phyloP scores from a whole-genome alignment of 2,888 invertebrate species.

The Eueremaeus valkanovi region DNA sequence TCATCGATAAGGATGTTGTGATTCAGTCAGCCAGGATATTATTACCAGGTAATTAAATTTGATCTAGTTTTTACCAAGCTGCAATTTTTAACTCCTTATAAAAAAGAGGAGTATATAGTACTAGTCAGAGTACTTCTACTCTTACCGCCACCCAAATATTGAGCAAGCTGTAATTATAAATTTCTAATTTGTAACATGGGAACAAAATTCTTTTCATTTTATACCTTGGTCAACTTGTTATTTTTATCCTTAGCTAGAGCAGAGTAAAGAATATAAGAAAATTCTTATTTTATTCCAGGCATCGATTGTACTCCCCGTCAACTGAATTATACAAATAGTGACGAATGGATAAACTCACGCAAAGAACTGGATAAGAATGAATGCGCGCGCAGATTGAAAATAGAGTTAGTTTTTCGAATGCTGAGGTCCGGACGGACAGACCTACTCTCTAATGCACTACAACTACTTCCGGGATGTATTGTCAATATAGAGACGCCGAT shows the following conservation, averaged over 20 bases:
- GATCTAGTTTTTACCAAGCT: too few species aligned
- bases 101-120: too few species aligned
- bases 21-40: slow-evolving; percentile 80
- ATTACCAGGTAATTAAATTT: slow-evolving; percentile 76
- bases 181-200: too few species aligned
- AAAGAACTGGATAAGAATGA: slow-evolving; percentile 56
- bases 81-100: too few species aligned
- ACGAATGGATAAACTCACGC: slow-evolving; percentile 57
- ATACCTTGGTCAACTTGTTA: too few species aligned
- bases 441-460: slow-evolving; percentile 69
- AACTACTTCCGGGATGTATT: slow-evolving; percentile 70
- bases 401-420: slow-evolving; percentile 73
- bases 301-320: slow-evolving; percentile 81
- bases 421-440: slow-evolving; percentile 74
- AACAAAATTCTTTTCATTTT: too few species aligned
- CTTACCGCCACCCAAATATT: too few species aligned
- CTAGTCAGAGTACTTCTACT: too few species aligned
- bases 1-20: slow-evolving; percentile 78
- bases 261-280: background rate
- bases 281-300: background rate
- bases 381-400: slow-evolving; percentile 63
- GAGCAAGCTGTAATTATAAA: too few species aligned
- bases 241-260: too few species aligned
- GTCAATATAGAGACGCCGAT: slow-evolving; percentile 63
- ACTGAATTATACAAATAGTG: slow-evolving; percentile 49